Evolutionary conservation across 2,888 invertebrate genomes (phyloP).

Genomic region (Meganola albula): DNA sequence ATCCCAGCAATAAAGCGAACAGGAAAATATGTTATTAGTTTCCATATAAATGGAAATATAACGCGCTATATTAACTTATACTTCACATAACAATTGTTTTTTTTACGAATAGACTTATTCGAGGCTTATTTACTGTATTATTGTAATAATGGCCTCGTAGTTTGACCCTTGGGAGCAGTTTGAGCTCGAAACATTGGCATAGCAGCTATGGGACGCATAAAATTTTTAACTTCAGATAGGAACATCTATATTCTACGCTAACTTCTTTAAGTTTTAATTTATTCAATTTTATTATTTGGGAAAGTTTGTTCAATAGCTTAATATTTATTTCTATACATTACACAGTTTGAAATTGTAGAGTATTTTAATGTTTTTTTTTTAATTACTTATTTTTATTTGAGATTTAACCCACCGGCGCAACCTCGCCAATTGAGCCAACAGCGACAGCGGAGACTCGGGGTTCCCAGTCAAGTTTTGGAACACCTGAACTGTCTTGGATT

Average conservation of each 20-base stretch:
- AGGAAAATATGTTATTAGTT: conserved; percentile 33
- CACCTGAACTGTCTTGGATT: too few relatives aligned
- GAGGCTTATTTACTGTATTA: conserved; percentile 56
- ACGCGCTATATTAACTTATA: conserved; percentile 32
- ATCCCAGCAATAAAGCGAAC: too few relatives aligned
- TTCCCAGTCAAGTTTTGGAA: too few relatives aligned
- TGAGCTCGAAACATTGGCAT: conserved; percentile 58
- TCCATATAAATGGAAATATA: conserved; percentile 36
- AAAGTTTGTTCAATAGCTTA: background rate
- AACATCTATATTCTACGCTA: conserved; percentile 42
- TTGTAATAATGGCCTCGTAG: conserved; percentile 55
- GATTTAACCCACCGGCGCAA: too few relatives aligned
- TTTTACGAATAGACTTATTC: conserved; percentile 41
- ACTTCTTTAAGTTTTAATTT: conserved; percentile 30
- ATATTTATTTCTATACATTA: too few relatives aligned
- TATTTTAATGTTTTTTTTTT: background rate
- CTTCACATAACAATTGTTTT: conserved; percentile 34
- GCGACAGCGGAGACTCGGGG: too few relatives aligned
- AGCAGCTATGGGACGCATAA: conserved; percentile 66
- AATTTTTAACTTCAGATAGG: conserved; percentile 56
- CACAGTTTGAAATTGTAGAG: background rate
- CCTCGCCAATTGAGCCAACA: too few relatives aligned
- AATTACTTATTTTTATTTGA: too few relatives aligned
- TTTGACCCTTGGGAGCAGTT: conserved; percentile 57
- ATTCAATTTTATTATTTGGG: conserved; percentile 31